Conservation (phyloP, 2,113 vertebrate species). For the Oryzias melastigma region DNA sequence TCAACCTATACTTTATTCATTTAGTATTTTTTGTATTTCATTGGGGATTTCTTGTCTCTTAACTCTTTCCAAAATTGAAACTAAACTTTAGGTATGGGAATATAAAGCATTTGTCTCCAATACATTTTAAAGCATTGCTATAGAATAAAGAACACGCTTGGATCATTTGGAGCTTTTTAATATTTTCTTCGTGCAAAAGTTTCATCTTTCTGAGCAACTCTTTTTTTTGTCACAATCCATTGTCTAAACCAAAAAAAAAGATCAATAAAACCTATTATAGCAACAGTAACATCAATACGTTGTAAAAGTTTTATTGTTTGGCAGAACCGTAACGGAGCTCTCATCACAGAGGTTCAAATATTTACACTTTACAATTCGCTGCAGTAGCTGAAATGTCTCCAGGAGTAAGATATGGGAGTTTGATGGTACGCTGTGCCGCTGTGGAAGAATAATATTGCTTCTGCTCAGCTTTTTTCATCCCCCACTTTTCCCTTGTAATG, state of each 20-base stretch:
- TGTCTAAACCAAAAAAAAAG: background rate
- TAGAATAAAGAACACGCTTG: too few species aligned
- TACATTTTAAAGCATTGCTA: too few species aligned
- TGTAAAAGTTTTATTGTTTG: constrained; percentile 26
- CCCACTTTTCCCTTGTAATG: background rate
- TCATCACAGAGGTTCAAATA: constrained; percentile 29
- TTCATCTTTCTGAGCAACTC: background rate
- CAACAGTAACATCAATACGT: constrained; percentile 4
- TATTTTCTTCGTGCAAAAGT: background rate
- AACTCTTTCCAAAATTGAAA: too few species aligned
- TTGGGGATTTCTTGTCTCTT: too few species aligned
- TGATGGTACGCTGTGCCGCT: constrained; percentile 13
- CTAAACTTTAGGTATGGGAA: too few species aligned
- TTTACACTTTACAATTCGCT: constrained; percentile 40
- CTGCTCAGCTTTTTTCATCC: constrained; percentile 6
- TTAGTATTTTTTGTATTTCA: too few species aligned
- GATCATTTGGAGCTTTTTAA: too few species aligned
- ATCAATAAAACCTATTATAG: background rate
- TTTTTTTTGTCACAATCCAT: background rate
- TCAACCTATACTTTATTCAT: too few species aligned
- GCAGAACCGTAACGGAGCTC: background rate
- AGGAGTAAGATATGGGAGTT: constrained; percentile 22
- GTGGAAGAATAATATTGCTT: constrained; percentile 7
- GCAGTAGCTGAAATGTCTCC: constrained; percentile 28
- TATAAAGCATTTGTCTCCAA: too few species aligned